These are phyloP conservation scores for Argynnis bischoffii DNA, from an alignment of 2,888 invertebrate genomes.

Conservation along the genomic window DNA sequence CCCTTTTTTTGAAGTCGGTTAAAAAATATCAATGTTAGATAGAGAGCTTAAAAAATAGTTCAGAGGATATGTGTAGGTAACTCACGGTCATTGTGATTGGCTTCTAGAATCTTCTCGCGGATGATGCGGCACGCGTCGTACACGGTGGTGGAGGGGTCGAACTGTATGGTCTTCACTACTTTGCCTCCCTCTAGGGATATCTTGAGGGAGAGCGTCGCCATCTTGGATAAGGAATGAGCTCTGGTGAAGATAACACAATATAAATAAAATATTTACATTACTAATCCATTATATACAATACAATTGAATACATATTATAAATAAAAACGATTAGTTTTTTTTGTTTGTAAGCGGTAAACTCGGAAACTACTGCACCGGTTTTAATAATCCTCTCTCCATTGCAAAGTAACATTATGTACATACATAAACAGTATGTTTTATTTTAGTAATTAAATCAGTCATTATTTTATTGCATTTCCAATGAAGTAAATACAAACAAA, in stretches of 20 bases:
- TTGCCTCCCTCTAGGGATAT: slow-evolving; percentile 93
- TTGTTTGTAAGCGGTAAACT: not conserved
- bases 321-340: not conserved
- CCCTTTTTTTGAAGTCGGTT: too few relatives aligned
- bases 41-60: too few relatives aligned
- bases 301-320: not conserved
- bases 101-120: slow-evolving; percentile 96
- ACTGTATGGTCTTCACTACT: slow-evolving; percentile 98
- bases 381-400: too few relatives aligned
- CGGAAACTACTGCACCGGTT: too few relatives aligned
- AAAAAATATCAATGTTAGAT: too few relatives aligned
- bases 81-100: slow-evolving; percentile 94
- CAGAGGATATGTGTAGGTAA: slow-evolving; percentile 44
- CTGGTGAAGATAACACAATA: slow-evolving; percentile 46
- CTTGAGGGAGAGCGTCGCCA: slow-evolving; percentile 90
- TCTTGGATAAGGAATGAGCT: slow-evolving; percentile 72
- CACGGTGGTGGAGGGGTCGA: slow-evolving; percentile 96
- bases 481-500: too few relatives aligned
- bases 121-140: slow-evolving; percentile 98
- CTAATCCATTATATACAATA: too few relatives aligned
- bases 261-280: not conserved
- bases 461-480: too few relatives aligned
- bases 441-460: too few relatives aligned
- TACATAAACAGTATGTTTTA: too few relatives aligned
- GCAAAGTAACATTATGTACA: too few relatives aligned